Conservation (phyloP, 2,113 vertebrate species). For the Microcebus ravelobensis region DNA sequence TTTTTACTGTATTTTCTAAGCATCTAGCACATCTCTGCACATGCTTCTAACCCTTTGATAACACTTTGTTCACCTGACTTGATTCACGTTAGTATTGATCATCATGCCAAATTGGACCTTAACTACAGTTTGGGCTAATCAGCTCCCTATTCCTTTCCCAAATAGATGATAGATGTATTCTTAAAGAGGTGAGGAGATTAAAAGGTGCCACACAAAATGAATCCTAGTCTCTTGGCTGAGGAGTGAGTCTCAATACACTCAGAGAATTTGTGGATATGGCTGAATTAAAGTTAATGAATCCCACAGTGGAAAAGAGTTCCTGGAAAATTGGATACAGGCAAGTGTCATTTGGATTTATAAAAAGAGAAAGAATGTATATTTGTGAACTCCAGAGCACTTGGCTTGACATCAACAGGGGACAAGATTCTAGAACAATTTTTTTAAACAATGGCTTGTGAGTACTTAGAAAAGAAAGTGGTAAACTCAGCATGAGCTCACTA, state of each 20-base stretch:
- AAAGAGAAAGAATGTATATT: constrained; percentile 38
- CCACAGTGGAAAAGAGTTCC: neutral
- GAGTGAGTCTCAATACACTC: neutral
- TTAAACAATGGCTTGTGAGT: constrained; percentile 55
- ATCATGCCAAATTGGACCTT: constrained; percentile 10
- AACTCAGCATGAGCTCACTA: constrained; percentile 44
- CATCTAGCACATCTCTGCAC: neutral
- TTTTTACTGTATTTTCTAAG: neutral
- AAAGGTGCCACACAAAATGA: neutral
- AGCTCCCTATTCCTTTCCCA: neutral
- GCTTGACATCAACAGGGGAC: constrained; percentile 3
- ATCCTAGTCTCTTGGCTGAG: neutral
- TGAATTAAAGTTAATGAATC: constrained; percentile 41
- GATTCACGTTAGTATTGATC: constrained; percentile 2
- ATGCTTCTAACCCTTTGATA: neutral
- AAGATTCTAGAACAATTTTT: constrained; percentile 57
- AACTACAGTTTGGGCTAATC: neutral
- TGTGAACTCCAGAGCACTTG: constrained; percentile 22
- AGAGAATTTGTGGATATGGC: neutral
- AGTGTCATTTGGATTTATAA: constrained; percentile 48
- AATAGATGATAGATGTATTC: neutral
- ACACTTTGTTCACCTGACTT: neutral
- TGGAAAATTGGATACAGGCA: constrained; percentile 42
- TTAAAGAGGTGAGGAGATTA: neutral
- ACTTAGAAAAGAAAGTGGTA: constrained; percentile 60